Evolutionary conservation across 2,113 vertebrate species (phyloP).

Genomic region (Acanthisitta chloris): DNA sequence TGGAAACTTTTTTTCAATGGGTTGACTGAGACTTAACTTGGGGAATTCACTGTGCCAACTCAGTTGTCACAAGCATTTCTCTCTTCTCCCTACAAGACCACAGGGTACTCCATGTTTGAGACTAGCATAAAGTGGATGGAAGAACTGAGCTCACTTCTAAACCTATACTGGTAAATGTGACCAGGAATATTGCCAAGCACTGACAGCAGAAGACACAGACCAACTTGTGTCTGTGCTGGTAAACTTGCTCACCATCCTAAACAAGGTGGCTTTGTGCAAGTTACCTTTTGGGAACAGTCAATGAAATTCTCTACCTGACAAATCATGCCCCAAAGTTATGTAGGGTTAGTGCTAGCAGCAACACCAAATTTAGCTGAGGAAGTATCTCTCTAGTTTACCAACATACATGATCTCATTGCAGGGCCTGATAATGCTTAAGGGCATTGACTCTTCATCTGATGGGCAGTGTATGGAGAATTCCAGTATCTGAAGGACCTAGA

Average conservation of each 20-base stretch:
- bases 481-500: too few relatives aligned
- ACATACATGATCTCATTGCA: not conserved
- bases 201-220: not conserved
- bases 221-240: not conserved
- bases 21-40: not conserved
- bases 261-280: not conserved
- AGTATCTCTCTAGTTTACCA: not conserved
- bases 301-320: not conserved
- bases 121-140: not conserved
- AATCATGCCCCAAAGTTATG: not conserved
- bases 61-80: not conserved
- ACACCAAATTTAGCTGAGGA: not conserved
- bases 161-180: not conserved
- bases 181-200: not conserved
- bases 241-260: not conserved
- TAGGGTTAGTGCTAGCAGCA: not conserved
- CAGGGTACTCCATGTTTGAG: not conserved
- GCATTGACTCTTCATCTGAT: not conserved
- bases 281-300: not conserved
- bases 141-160: not conserved
- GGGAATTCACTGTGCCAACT: not conserved
- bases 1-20: not conserved
- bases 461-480: not conserved
- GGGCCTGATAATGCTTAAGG: not conserved
- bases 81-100: not conserved